Percentiles rank a stretch among this genome's conserved stretches.
Evolutionary conservation across 2,113 vertebrate species (phyloP).

Genomic region (Lethenteron reissneri): DNA sequence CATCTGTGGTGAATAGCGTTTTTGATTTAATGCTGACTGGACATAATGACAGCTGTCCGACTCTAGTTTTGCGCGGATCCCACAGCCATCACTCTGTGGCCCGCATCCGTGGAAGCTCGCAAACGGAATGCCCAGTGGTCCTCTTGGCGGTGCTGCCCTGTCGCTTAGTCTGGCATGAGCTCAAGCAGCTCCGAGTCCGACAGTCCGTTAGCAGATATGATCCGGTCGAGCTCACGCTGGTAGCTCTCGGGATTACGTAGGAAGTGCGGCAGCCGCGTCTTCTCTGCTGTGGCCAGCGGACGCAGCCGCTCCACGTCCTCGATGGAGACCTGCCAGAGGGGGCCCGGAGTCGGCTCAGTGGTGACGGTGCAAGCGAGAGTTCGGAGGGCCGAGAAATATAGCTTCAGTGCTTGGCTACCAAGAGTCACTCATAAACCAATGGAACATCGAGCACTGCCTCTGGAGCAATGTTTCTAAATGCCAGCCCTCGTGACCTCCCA

Average conservation of each 20-base stretch:
- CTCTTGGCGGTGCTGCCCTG: neutral
- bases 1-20: too few relatives aligned
- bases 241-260: constrained; percentile 64
- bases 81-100: too few relatives aligned
- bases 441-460: neutral
- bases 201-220: constrained; percentile 52
- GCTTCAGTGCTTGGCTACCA: neutral
- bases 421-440: neutral
- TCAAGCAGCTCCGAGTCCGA: constrained; percentile 38
- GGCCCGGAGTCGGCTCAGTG: fast-evolving
- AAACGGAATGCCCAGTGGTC: too few relatives aligned
- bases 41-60: too few relatives aligned
- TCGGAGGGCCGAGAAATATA: neutral
- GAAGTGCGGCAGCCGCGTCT: constrained; percentile 65
- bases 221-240: constrained; percentile 59
- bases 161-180: constrained; percentile 39
- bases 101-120: too few relatives aligned
- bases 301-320: constrained; percentile 62
- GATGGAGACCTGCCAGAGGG: constrained; percentile 44
- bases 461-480: neutral
- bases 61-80: too few relatives aligned
- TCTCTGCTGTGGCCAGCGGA: constrained; percentile 30
- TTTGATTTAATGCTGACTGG: too few relatives aligned
- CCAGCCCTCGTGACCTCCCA: neutral
- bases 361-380: neutral